phyloP scores from a whole-genome alignment of 2,888 invertebrate genomes.

The Oscheius sp. region DNA sequence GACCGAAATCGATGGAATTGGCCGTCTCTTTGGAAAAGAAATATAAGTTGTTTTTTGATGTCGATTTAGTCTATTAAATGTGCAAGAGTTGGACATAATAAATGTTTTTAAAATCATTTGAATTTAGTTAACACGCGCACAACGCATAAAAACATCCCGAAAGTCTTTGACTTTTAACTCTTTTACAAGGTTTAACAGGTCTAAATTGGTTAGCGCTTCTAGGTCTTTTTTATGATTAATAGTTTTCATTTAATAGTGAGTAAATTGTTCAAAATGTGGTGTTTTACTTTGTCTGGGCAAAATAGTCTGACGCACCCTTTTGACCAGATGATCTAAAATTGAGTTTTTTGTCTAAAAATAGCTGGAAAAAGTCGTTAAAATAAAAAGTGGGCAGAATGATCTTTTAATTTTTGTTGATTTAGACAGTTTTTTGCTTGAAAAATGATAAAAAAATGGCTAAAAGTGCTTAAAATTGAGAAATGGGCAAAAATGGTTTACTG shows the following conservation, averaged over 20 bases:
- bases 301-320: background rate
- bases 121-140: constrained; percentile 37
- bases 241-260: background rate
- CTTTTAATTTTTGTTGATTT: too few relatives aligned
- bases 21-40: constrained; percentile 38
- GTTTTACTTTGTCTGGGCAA: background rate
- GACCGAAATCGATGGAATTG: constrained; percentile 49
- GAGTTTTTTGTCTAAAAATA: background rate
- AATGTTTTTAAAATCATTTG: constrained; percentile 37
- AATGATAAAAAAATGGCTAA: too few relatives aligned
- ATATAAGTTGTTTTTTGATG: constrained; percentile 19
- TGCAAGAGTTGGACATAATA: constrained; percentile 38
- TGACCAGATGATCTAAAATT: background rate
- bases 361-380: background rate
- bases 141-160: background rate
- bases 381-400: background rate
- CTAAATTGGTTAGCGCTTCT: background rate
- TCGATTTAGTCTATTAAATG: constrained; percentile 36
- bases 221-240: background rate
- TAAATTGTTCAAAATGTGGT: background rate
- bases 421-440: too few relatives aligned
- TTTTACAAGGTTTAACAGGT: background rate
- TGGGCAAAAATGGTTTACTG: too few relatives aligned
- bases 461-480: too few relatives aligned
- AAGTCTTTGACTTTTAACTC: too few relatives aligned